Conservation (phyloP, 2,113 vertebrate species). For the Forbesichthys papilliferus region DNA sequence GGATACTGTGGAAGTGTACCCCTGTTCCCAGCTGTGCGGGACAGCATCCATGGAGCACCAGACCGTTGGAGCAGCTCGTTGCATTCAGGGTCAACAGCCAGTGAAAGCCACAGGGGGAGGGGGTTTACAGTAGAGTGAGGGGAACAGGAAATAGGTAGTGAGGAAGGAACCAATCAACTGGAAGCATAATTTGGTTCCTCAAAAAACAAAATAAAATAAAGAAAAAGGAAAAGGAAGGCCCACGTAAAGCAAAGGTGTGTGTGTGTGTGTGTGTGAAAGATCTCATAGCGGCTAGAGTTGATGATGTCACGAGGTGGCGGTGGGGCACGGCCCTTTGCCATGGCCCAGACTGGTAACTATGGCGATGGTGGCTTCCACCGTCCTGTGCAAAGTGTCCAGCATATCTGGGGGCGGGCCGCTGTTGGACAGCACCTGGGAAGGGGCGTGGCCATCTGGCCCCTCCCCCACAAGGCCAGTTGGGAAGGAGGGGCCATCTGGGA, state of each 20-base stretch:
- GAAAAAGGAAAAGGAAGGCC: neutral
- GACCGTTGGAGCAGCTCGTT: constrained; percentile 17
- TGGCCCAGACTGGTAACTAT: constrained; percentile 89
- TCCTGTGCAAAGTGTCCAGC: constrained; percentile 95
- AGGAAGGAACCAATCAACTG: constrained; percentile 14
- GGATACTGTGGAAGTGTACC: no score
- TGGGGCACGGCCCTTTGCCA: constrained; percentile 83
- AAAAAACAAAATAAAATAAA: constrained; percentile 24
- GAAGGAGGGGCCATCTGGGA: constrained; percentile 82
- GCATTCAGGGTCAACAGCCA: no score
- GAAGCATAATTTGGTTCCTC: neutral
- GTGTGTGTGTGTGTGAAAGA: constrained; percentile 69
- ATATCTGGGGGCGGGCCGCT: constrained; percentile 86
- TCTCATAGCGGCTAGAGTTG: constrained; percentile 40
- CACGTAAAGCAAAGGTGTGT: constrained; percentile 8
- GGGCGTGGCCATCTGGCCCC: constrained; percentile 84
- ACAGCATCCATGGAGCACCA: constrained; percentile 83
- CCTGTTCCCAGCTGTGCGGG: constrained; percentile 29
- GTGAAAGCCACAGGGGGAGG: constrained; percentile 59
- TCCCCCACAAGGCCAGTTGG: constrained; percentile 81
- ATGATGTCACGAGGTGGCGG: constrained; percentile 93
- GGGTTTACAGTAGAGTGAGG: constrained; percentile 14
- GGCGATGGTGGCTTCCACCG: constrained; percentile 93
- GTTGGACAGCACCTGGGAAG: constrained; percentile 78
- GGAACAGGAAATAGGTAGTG: constrained; percentile 31